phyloP scores from a whole-genome alignment of 2,888 invertebrate species.

The Drosophila borealis region DNA sequence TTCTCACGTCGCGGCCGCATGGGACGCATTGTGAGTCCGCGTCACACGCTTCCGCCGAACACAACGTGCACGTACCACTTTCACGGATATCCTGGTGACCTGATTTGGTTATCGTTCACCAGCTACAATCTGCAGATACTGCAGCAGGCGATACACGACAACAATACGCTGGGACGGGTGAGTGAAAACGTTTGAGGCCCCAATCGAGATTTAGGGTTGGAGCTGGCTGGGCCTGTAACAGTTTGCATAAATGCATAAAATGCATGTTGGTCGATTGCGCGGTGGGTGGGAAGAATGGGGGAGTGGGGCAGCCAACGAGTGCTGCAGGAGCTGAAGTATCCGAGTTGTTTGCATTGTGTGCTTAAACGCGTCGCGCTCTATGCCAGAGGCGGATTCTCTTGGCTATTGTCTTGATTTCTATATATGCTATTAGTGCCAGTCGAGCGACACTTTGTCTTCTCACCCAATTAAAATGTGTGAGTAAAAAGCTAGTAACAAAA shows the following conservation, averaged over 20 bases:
- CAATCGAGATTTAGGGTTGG: conserved; percentile 35
- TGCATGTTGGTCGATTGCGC: conserved; percentile 24
- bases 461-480: conserved; percentile 70
- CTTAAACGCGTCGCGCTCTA: conserved; percentile 59
- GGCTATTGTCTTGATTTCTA: conserved; percentile 62
- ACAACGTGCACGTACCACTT: conserved; percentile 95
- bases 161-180: conserved; percentile 85
- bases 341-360: conserved; percentile 61
- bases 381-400: conserved; percentile 53
- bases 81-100: conserved; percentile 91
- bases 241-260: conserved; percentile 76
- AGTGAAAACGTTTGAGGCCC: conserved; percentile 66
- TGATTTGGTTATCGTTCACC: conserved; percentile 94
- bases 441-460: conserved; percentile 73
- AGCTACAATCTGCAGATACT: conserved; percentile 93
- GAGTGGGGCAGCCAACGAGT: neutral
- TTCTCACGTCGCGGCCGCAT: conserved; percentile 88
- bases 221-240: conserved; percentile 33
- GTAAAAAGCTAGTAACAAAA: conserved; percentile 27
- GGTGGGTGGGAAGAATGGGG: neutral
- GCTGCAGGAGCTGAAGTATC: conserved; percentile 44
- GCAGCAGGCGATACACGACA: conserved; percentile 87
- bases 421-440: conserved; percentile 71
- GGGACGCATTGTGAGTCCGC: conserved; percentile 91
- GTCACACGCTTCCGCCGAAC: conserved; percentile 93